Conservation (phyloP, 2,797 vertebrate genomes). For the Enteromius treurensis region DNA sequence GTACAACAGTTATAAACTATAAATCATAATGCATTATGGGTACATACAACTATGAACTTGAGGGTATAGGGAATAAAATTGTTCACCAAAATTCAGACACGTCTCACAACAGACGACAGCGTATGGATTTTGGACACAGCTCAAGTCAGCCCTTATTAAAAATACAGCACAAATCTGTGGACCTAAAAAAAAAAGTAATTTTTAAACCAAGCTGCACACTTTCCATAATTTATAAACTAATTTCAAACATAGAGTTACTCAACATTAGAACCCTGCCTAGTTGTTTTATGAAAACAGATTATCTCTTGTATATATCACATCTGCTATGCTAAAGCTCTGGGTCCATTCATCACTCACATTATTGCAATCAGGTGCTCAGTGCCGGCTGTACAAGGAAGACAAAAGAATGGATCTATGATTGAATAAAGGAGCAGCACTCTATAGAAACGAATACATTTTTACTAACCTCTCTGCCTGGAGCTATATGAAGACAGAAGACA, state of each 20-base stretch:
- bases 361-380: constrained; percentile 72
- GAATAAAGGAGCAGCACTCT: constrained; percentile 70
- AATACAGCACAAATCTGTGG: background rate
- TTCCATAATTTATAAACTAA: constrained; percentile 72
- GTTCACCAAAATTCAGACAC: background rate
- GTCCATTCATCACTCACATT: constrained; percentile 72
- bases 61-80: background rate
- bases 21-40: constrained; percentile 1
- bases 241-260: constrained; percentile 64
- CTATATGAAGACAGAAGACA: constrained; percentile 63
- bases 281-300: constrained; percentile 77
- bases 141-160: background rate
- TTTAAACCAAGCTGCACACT: constrained; percentile 62
- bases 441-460: constrained; percentile 69
- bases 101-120: background rate
- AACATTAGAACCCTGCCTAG: constrained; percentile 67
- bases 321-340: constrained; percentile 62
- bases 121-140: background rate
- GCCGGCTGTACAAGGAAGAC: constrained; percentile 60
- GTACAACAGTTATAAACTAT: constrained; percentile 9
- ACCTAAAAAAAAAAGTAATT: constrained; percentile 43
- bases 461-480: constrained; percentile 69
- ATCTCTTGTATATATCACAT: constrained; percentile 65
- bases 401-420: constrained; percentile 69
- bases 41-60: background rate